Conservation (phyloP, 2,888 invertebrate species). For the Hyalella azteca region DNA sequence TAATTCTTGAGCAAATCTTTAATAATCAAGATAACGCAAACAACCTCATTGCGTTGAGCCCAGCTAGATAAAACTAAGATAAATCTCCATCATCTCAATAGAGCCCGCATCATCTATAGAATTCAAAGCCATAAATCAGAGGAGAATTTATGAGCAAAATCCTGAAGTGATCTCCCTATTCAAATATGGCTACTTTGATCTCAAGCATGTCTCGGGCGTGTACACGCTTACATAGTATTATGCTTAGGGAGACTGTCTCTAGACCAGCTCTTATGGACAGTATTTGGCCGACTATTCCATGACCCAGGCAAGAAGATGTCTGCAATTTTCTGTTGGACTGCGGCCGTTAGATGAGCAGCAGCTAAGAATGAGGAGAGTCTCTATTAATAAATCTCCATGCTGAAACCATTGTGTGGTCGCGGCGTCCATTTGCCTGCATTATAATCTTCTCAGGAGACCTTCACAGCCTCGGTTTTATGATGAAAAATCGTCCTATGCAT, state of each 20-base stretch:
- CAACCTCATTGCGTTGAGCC: background rate
- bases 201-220: background rate
- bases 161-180: constrained; percentile 26
- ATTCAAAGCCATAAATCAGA: constrained; percentile 25
- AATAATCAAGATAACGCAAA: no score
- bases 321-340: no score
- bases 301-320: no score
- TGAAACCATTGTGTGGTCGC: constrained; percentile 1
- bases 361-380: background rate
- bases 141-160: constrained; percentile 23
- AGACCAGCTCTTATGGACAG: no score
- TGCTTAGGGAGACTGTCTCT: no score
- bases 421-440: constrained; percentile 30
- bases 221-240: background rate
- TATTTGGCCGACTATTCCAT: no score
- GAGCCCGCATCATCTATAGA: constrained; percentile 21
- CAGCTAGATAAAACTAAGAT: background rate
- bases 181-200: constrained; percentile 28
- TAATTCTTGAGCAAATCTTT: no score
- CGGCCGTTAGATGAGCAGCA: background rate
- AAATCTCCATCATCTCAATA: constrained; percentile 28
- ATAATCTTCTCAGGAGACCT: background rate
- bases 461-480: background rate
- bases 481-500: background rate
- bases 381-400: constrained; percentile 18